Evolutionary conservation across 2,888 invertebrate genomes (phyloP).

Genomic region (Pristionchus fissidentatus): DNA sequence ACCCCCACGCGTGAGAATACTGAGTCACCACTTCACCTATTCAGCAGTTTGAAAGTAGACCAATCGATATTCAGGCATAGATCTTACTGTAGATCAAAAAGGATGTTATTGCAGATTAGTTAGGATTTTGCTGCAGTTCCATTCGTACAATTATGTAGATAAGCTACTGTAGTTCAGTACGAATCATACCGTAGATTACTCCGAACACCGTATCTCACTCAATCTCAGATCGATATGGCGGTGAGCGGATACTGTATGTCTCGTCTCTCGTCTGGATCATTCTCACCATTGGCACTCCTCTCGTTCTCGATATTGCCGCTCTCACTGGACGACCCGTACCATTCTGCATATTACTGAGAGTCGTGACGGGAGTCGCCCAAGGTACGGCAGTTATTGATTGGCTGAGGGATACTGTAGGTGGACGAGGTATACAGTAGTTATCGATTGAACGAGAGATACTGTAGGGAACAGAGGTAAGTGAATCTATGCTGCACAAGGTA

Average conservation of each 20-base stretch:
- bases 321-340: conserved; percentile 78
- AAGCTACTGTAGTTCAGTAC: too few relatives aligned
- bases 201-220: background rate
- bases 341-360: conserved; percentile 81
- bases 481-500: too few relatives aligned
- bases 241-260: conserved; percentile 81
- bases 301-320: conserved; percentile 77
- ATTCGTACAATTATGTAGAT: too few relatives aligned
- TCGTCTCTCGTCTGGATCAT: conserved; percentile 78
- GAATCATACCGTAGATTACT: too few relatives aligned
- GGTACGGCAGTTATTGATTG: conserved; percentile 73
- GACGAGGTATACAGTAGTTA: background rate
- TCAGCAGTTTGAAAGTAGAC: background rate
- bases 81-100: too few relatives aligned
- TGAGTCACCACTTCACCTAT: too few relatives aligned
- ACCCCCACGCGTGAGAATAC: too few relatives aligned
- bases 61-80: background rate
- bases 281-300: conserved; percentile 48
- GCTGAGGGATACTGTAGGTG: background rate
- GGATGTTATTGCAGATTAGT: too few relatives aligned
- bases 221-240: conserved; percentile 78
- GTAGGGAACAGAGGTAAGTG: too few relatives aligned
- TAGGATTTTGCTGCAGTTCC: too few relatives aligned
- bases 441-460: too few relatives aligned
- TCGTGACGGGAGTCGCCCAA: conserved; percentile 83